These are phyloP conservation scores for Notamacropus eugenii DNA, from an alignment of 2,797 vertebrate genomes.

Conservation along the genomic window DNA sequence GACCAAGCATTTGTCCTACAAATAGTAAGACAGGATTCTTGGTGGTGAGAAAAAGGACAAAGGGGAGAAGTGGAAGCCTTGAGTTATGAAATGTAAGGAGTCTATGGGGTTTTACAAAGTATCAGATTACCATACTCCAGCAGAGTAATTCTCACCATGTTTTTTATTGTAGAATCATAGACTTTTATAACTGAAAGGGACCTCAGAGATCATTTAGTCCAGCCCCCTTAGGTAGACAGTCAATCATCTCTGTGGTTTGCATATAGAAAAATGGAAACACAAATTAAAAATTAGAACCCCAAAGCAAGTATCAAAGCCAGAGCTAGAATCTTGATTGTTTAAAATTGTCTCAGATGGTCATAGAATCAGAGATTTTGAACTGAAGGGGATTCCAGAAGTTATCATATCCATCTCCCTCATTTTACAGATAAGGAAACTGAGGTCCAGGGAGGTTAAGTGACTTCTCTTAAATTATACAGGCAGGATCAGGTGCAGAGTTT, in stretches of 20 bases:
- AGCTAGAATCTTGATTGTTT: neutral
- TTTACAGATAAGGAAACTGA: neutral
- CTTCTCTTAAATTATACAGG: neutral
- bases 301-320: constrained; percentile 14
- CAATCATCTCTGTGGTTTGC: neutral
- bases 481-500: neutral
- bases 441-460: neutral
- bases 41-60: neutral
- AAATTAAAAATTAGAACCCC: neutral
- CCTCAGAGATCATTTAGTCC: constrained; percentile 16
- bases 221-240: neutral
- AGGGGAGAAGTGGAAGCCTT: neutral
- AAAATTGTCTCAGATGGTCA: constrained; percentile 15
- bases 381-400: neutral
- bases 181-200: neutral
- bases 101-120: neutral
- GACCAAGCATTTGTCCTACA: neutral
- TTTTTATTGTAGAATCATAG: neutral
- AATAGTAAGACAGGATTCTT: neutral
- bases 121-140: neutral
- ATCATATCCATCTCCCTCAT: neutral
- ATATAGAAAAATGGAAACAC: neutral
- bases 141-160: neutral
- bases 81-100: neutral
- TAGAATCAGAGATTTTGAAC: neutral